Percentiles rank a stretch among this genome's conserved stretches.
Evolutionary conservation across 2,888 invertebrate genomes (phyloP).

Genomic region (Anthrax anthrax): DNA sequence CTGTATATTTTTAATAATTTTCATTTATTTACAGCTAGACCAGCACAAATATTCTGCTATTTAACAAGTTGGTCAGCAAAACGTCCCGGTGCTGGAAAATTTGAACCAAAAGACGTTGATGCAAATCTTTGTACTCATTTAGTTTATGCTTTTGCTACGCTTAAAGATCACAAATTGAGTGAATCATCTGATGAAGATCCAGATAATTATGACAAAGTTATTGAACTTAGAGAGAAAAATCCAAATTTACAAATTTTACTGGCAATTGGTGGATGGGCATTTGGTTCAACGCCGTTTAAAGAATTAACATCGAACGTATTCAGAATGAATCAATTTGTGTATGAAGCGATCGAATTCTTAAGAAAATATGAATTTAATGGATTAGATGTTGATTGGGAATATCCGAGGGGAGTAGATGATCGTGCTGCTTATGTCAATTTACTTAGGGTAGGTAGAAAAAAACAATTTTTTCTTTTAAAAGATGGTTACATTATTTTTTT

Average conservation of each 20-base stretch:
- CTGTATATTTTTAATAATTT: not conserved
- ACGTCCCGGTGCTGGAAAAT: conserved; percentile 75
- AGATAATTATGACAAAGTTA: conserved; percentile 74
- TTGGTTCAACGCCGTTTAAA: conserved; percentile 88
- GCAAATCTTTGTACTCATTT: conserved; percentile 84
- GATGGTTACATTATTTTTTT: not conserved
- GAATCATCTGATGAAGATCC: conserved; percentile 69
- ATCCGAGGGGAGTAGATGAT: conserved; percentile 80
- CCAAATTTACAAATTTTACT: conserved; percentile 72
- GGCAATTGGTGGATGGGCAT: conserved; percentile 92
- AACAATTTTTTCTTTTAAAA: not conserved
- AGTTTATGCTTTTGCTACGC: conserved; percentile 86
- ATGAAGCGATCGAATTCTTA: conserved; percentile 85
- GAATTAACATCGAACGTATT: conserved; percentile 81
- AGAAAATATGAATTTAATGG: conserved; percentile 85
- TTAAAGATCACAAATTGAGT: conserved; percentile 69
- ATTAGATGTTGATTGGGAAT: conserved; percentile 88
- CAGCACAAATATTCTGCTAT: conserved; percentile 85
- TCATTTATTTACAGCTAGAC: conserved; percentile 45
- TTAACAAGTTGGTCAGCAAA: conserved; percentile 94
- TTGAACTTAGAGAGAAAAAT: conserved; percentile 75
- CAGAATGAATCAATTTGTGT: conserved; percentile 90
- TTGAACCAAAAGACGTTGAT: conserved; percentile 79
- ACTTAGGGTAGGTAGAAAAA: conserved; percentile 33
- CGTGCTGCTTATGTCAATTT: conserved; percentile 70